A percentile compares a stretch with the other conserved stretches of the same genome.
phyloP scores from a whole-genome alignment of 2,888 invertebrate genomes.

The Scaptomyza flava region DNA sequence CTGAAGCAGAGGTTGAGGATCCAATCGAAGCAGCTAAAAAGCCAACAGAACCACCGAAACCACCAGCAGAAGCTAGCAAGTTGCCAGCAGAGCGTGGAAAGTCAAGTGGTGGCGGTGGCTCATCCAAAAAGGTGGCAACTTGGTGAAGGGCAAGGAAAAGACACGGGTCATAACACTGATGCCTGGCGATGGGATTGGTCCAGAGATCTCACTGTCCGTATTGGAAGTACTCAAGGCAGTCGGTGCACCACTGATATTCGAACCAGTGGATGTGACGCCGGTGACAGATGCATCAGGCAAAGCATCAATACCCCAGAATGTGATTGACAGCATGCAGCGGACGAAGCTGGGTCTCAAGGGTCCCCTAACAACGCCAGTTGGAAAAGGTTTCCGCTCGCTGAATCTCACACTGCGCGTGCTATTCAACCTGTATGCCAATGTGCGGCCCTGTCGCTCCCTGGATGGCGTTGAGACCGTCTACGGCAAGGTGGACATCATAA shows the following conservation, averaged over 20 bases:
- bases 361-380: constrained; percentile 98
- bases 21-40: background rate
- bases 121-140: background rate
- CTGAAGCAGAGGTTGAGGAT: no score
- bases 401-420: constrained; percentile 98
- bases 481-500: constrained; percentile 98
- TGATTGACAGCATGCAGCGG: constrained; percentile 97
- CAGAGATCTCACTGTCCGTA: constrained; percentile 98
- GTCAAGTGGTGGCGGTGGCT: constrained; percentile 3
- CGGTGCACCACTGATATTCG: constrained; percentile 98
- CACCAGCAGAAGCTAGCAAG: background rate
- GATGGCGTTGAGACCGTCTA: constrained; percentile 97
- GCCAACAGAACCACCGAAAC: background rate
- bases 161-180: constrained; percentile 90
- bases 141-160: background rate
- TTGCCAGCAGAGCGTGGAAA: background rate
- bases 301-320: constrained; percentile 96
- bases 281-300: constrained; percentile 93
- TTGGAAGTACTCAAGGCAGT: constrained; percentile 97
- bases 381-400: constrained; percentile 98
- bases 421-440: constrained; percentile 98
- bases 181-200: constrained; percentile 99
- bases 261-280: constrained; percentile 98
- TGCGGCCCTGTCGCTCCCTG: constrained; percentile 96
- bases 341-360: constrained; percentile 99